Evolutionary conservation across 2,888 invertebrate species (phyloP), one percentile per base, ranked within the genome.

Genomic region (Biston stratarius): DNA sequence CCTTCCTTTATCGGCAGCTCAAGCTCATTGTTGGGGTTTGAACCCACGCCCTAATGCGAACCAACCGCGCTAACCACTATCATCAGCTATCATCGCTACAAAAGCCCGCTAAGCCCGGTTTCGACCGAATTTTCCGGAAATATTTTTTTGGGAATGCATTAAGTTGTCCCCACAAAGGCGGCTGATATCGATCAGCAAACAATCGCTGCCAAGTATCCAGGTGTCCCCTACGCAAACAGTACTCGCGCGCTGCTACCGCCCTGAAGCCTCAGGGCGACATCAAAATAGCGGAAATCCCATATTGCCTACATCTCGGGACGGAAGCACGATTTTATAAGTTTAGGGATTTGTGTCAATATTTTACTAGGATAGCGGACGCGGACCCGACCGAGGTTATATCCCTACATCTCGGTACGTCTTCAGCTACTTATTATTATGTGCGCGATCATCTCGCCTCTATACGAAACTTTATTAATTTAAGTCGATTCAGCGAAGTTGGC

Each of bases 301-400:
- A 93, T 92, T 91, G 90, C 90, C 87, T 87, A 88, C 89, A 88
- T 87, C 72, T 72, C 83, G 85, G 88, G 87, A 87, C 88, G 91
- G 88, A 88, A 91, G 91, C 85, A 90, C 89, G 87, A 92, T 93
- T 94, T 94, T 93, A 93, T 93, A 94, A 93, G 91, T 93, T 92
- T 92, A 92, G 93, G 94, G 93, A 92, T 93, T 92, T 92, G 88
- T 92, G 94, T 93, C 91, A 94, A 94, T 93, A 94, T 94, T 94
- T 91, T 91, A 94, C 88, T 92, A 94, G 94, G 93, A 92, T 85
- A 83, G 87, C 84, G 85, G 85, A 85, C 81, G 67, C 49, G 67
- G 63, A 64, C 63, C 62, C 67, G 78, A 79, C 77, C 64, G 73
- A 76, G 77, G 78, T 76, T 74, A 68, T 75, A 70, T 66, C 65